Evolutionary conservation across 2,797 vertebrate species (phyloP).

Genomic region (Masticophis lateralis): DNA sequence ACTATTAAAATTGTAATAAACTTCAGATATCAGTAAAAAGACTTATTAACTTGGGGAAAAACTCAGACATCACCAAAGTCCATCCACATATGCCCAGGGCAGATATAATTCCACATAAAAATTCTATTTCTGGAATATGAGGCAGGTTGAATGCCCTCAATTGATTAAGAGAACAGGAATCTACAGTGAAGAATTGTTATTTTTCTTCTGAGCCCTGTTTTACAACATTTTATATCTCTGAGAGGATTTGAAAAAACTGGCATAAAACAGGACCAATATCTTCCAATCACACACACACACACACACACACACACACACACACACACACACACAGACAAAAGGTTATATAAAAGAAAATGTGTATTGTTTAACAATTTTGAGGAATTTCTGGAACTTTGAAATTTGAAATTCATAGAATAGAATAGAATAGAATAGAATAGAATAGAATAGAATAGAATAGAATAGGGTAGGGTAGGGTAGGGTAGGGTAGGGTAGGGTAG

Average conservation of each 20-base stretch:
- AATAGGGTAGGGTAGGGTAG: no score
- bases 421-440: no score
- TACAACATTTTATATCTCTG: background rate
- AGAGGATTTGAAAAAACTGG: background rate
- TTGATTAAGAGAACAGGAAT: background rate
- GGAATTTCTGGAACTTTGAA: background rate
- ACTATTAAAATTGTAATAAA: background rate
- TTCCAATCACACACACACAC: background rate
- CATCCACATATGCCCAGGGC: background rate
- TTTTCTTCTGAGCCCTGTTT: background rate
- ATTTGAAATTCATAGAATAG: background rate
- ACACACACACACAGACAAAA: background rate
- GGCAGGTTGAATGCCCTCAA: background rate
- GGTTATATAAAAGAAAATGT: background rate
- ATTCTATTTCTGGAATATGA: background rate
- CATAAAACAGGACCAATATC: background rate
- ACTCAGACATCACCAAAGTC: background rate
- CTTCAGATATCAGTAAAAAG: background rate
- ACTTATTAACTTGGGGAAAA: background rate
- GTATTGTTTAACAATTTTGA: background rate
- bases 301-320: no score
- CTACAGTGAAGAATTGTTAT: background rate
- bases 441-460: no score
- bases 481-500: no score
- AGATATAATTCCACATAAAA: background rate